These are phyloP conservation scores for Lordiphosa andalusiaca DNA, from an alignment of 2,888 invertebrate genomes.

Conservation along the genomic window DNA sequence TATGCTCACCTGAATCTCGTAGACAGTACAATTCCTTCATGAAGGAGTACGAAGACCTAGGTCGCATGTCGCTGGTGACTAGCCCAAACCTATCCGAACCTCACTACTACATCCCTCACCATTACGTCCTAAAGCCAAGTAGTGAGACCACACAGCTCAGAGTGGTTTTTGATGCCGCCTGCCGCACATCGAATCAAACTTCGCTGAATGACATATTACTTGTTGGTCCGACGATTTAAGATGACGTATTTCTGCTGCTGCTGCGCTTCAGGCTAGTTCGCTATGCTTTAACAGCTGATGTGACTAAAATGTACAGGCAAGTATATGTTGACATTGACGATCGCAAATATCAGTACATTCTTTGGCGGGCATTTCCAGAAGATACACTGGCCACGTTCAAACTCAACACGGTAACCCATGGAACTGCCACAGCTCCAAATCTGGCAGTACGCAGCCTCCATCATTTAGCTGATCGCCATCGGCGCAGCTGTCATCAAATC, in stretches of 20 bases:
- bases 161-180: too few species aligned
- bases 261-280: not conserved
- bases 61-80: not conserved
- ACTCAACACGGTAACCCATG: not conserved
- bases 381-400: not conserved
- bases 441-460: not conserved
- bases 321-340: not conserved
- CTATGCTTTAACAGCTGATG: not conserved
- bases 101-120: not conserved
- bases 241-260: not conserved
- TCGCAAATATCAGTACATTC: too few species aligned
- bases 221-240: too few species aligned
- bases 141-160: too few species aligned
- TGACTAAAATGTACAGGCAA: not conserved
- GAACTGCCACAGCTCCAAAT: not conserved
- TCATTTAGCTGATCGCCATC: not conserved
- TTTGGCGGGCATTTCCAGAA: too few species aligned
- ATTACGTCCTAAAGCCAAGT: not conserved
- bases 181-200: too few species aligned
- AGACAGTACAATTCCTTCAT: not conserved
- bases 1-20: too few species aligned
- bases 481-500: not conserved
- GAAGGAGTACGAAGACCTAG: not conserved
- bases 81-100: not conserved
- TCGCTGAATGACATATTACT: too few species aligned